Evolutionary conservation across 1,140 invertebrate species (phyloP).

Genomic region (Coenobita brevimanus): DNA sequence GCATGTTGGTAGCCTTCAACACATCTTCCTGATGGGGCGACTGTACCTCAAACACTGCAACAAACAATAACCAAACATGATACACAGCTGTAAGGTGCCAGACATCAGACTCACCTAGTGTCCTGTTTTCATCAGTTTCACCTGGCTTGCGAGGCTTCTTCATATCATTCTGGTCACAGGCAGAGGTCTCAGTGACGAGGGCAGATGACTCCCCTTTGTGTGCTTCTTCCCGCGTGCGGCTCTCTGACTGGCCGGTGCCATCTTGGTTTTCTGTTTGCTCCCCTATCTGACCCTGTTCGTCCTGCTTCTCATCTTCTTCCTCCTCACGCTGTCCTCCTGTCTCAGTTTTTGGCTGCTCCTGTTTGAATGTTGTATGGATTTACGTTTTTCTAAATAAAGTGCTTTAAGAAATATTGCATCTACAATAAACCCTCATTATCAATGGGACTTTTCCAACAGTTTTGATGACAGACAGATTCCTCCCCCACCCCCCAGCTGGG

Average conservation of each 20-base stretch:
- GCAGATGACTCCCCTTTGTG: conserved; percentile 73
- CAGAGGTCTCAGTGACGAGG: conserved; percentile 58
- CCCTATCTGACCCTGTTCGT: conserved; percentile 68
- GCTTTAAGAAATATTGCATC: too few relatives aligned
- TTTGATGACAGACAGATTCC: too few relatives aligned
- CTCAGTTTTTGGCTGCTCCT: conserved; percentile 71
- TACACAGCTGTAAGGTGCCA: too few relatives aligned
- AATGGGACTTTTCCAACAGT: too few relatives aligned
- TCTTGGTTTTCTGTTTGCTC: conserved; percentile 69
- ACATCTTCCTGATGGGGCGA: too few relatives aligned
- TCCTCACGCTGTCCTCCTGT: conserved; percentile 55
- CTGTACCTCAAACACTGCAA: too few relatives aligned
- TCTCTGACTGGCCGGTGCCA: conserved; percentile 66
- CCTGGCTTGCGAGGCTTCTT: conserved; percentile 52
- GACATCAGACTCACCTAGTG: conserved; percentile 50
- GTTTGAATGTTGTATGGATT: conserved; percentile 57
- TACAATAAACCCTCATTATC: too few relatives aligned
- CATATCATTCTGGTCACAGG: conserved; percentile 56
- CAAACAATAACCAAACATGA: too few relatives aligned
- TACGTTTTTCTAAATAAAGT: too few relatives aligned
- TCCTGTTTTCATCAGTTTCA: conserved; percentile 39
- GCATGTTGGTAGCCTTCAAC: too few relatives aligned
- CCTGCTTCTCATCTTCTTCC: conserved; percentile 64
- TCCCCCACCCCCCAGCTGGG: too few relatives aligned
- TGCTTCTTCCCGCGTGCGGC: conserved; percentile 58